Conservation (phyloP, 1,140 invertebrate species). For the Leptinotarsa lineolata region DNA sequence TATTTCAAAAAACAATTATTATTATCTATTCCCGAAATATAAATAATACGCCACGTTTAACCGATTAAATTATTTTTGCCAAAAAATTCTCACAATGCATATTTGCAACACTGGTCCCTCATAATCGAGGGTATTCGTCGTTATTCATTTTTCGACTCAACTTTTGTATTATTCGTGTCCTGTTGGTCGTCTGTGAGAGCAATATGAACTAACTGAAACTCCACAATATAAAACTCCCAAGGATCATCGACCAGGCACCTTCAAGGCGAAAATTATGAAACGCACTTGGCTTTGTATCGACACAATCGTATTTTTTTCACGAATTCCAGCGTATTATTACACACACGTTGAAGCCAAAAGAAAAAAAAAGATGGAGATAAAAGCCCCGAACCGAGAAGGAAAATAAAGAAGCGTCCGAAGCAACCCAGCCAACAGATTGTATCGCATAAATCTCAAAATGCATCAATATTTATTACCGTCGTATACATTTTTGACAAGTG, state of each 20-base stretch:
- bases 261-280: neutral
- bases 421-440: neutral
- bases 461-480: slow-evolving; percentile 5
- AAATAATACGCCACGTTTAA: no score
- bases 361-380: neutral
- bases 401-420: neutral
- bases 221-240: no score
- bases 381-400: neutral
- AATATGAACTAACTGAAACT: no score
- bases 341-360: neutral
- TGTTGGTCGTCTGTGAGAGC: no score
- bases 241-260: neutral
- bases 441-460: neutral
- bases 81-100: no score
- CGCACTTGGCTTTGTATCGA: slow-evolving; percentile 10
- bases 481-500: slow-evolving; percentile 6
- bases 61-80: no score
- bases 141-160: no score
- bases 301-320: neutral
- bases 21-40: no score
- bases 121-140: no score
- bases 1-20: no score
- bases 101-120: no score
- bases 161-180: no score
- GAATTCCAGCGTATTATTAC: slow-evolving; percentile 1